phyloP scores from a whole-genome alignment of 2,113 vertebrate species.

The Boulengeromyrus knoepffleri region DNA sequence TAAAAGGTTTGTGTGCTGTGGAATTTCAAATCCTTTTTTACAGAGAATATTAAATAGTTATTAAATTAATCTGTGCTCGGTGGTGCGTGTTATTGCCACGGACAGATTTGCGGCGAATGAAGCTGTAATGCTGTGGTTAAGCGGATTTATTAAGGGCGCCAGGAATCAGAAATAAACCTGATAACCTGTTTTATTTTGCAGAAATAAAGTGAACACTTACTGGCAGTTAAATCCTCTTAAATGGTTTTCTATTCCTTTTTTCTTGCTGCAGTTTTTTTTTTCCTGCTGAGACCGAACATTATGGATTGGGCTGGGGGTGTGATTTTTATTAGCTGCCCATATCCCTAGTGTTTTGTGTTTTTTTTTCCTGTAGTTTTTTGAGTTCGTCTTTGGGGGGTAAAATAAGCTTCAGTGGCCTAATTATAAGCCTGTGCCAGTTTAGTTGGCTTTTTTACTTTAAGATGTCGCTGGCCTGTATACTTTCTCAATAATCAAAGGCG shows the following conservation, averaged over 20 bases:
- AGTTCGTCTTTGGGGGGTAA: slow-evolving; percentile 1
- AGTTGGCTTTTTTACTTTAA: not conserved
- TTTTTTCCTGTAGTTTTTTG: not conserved
- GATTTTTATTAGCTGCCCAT: slow-evolving; percentile 1
- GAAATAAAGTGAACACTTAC: slow-evolving; percentile 63
- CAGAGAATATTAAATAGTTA: slow-evolving; percentile 71
- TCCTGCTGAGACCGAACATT: slow-evolving; percentile 30
- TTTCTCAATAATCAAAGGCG: not conserved
- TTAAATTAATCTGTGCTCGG: slow-evolving; percentile 71
- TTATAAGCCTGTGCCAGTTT: not conserved
- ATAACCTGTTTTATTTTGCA: slow-evolving; percentile 69
- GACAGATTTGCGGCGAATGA: slow-evolving; percentile 66
- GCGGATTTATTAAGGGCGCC: slow-evolving; percentile 69
- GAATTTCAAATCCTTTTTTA: slow-evolving; percentile 49
- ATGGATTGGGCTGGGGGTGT: slow-evolving; percentile 29
- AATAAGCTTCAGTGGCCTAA: slow-evolving; percentile 3
- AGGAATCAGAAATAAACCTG: slow-evolving; percentile 63
- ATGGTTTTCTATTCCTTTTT: slow-evolving; percentile 11
- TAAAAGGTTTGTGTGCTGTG: slow-evolving; percentile 49
- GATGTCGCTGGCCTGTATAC: not conserved
- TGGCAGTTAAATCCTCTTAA: slow-evolving; percentile 55
- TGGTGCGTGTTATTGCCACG: slow-evolving; percentile 69
- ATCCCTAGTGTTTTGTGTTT: not conserved
- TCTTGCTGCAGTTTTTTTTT: slow-evolving; percentile 10
- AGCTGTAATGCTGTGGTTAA: slow-evolving; percentile 63